A percentile compares a stretch with the other conserved stretches of the same genome.
Evolutionary conservation across 2,797 vertebrate species (phyloP).

Genomic region (Macrochelys suwanniensis): DNA sequence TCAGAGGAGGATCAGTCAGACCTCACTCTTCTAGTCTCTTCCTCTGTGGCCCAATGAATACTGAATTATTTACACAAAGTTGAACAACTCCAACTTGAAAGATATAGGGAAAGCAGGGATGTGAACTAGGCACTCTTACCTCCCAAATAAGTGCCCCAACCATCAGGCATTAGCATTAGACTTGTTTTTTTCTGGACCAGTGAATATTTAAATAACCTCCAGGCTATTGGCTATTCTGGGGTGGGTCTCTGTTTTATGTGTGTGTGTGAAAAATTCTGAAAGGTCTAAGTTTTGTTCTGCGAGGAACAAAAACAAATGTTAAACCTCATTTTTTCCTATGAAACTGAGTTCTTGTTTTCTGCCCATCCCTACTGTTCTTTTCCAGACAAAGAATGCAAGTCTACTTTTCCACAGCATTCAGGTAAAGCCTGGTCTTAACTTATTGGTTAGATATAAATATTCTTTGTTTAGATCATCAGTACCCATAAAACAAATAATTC

Average conservation of each 20-base stretch:
- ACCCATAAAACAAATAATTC: not conserved
- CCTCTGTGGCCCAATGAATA: not conserved
- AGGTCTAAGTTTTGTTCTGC: not conserved
- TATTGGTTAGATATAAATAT: not conserved
- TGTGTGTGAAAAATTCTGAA: not conserved
- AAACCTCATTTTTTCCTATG: slow-evolving; percentile 36
- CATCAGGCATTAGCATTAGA: not conserved
- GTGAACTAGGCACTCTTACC: not conserved
- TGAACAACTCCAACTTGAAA: not conserved
- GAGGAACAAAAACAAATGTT: not conserved
- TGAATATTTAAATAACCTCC: not conserved
- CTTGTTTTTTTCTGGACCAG: not conserved
- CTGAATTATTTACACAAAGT: not conserved
- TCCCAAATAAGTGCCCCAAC: not conserved
- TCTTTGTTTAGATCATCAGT: not conserved
- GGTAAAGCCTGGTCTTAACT: not conserved
- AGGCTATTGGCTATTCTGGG: not conserved
- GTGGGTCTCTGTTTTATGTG: not conserved
- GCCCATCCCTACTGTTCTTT: not conserved
- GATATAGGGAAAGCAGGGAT: not conserved
- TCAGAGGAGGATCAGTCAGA: not conserved
- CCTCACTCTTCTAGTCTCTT: too few species aligned
- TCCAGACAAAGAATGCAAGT: not conserved
- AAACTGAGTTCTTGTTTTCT: not conserved
- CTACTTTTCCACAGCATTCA: not conserved